These are phyloP conservation scores for Philaenus spumarius DNA, from an alignment of 1,140 invertebrate species.

Conservation along the genomic window DNA sequence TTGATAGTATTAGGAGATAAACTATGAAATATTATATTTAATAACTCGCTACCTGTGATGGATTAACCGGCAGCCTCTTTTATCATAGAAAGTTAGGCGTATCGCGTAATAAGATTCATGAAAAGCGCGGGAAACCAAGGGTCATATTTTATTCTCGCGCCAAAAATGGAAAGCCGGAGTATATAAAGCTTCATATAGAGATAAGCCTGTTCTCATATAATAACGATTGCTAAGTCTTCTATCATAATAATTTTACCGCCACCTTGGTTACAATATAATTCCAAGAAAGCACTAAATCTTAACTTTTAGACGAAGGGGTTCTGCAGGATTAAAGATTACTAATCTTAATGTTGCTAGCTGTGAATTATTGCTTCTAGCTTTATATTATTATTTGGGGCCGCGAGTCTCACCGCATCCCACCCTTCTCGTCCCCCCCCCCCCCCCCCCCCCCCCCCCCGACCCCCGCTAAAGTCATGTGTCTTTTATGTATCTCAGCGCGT, in stretches of 20 bases:
- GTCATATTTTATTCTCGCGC: slow-evolving; percentile 29
- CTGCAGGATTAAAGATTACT: slow-evolving; percentile 62
- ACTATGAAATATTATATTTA: slow-evolving; percentile 22
- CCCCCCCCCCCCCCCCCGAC: neutral
- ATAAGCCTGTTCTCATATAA: slow-evolving; percentile 30
- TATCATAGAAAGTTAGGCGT: slow-evolving; percentile 25
- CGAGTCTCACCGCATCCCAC: neutral
- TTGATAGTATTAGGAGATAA: slow-evolving; percentile 20
- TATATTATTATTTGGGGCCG: slow-evolving; percentile 27
- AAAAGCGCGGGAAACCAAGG: slow-evolving; percentile 23
- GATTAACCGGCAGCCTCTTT: slow-evolving; percentile 25
- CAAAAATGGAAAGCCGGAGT: slow-evolving; percentile 18
- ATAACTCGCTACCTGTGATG: slow-evolving; percentile 20
- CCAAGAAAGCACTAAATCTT: slow-evolving; percentile 58
- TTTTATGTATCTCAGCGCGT: slow-evolving; percentile 7
- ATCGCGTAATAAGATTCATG: slow-evolving; percentile 31
- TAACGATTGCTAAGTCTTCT: slow-evolving; percentile 33
- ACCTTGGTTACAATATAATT: slow-evolving; percentile 48
- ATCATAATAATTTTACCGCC: slow-evolving; percentile 29
- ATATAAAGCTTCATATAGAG: slow-evolving; percentile 29
- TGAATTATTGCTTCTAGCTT: slow-evolving; percentile 33
- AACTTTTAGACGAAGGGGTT: slow-evolving; percentile 54
- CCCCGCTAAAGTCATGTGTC: slow-evolving; percentile 1
- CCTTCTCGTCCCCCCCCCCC: neutral
- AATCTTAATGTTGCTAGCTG: slow-evolving; percentile 49